Base-by-base conservation (phyloP, 2,797 vertebrate genomes). In the Cephalopachus bancanus region DNA sequence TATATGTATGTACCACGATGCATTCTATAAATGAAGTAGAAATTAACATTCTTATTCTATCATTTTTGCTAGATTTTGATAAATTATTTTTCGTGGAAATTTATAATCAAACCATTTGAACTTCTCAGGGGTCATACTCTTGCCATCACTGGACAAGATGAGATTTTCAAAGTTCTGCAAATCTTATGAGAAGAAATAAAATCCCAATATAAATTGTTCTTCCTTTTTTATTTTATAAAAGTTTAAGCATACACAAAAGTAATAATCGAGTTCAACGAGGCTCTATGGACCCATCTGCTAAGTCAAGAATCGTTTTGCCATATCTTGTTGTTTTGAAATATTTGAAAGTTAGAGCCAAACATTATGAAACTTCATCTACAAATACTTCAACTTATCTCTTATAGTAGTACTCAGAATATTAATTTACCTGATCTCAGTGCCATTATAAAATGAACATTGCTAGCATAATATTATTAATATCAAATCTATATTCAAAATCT, bases 311-410 rank as follows among this genome's bases (percentile, higher is more conserved):
- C 55, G 49, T 57, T 85, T 75, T 89, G 10, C 9, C 9, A 81
- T 76, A 44, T 76, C 91, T 59, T 59, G 79, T 20, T 59, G 59
- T 91, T 94, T 33, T 49, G 33, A 93, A 79, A 9, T 16, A 92
- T 24, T 84, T 72, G 14, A 92, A 85, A 89, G 2, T 22, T 80
- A 51, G 4, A 62, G 12, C 24, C 24, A 88, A 83, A 67, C 62
- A 49, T 37, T 53, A 55, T 37, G 4, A 74, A 60, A 51, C 7
- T 60, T 83, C 6, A 81, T 4, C 15, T 9, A 51, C 28, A 89
- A 88, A 79, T 74, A 79, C 1, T 20, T 88, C 1, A 91, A 2
- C 79, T 20, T 88, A 3, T 1, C 11, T 67, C 7, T 84, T 83
- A 78, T 74, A 91, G 64, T 67, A 79, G 64, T 67, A 79, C 64